These are phyloP conservation scores for Macrobrachium rosenbergii DNA, from an alignment of 1,140 invertebrate species.

Conservation along the genomic window DNA sequence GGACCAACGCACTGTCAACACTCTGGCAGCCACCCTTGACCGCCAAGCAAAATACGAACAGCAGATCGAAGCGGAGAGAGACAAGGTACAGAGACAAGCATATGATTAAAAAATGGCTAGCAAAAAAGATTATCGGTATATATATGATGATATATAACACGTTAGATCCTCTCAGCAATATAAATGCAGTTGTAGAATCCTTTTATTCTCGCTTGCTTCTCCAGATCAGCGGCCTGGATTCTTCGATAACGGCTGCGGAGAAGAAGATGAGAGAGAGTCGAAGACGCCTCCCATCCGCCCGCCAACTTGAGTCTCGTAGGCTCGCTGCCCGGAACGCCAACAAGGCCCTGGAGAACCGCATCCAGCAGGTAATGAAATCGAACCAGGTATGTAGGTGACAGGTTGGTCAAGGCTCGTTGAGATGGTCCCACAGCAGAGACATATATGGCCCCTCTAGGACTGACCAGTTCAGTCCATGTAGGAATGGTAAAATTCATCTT, in stretches of 20 bases:
- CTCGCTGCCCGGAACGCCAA: slow-evolving; percentile 37
- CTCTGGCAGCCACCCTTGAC: slow-evolving; percentile 45
- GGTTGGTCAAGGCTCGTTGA: not conserved
- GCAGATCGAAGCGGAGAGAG: slow-evolving; percentile 43
- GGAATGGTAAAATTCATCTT: not conserved
- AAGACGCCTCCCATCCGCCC: slow-evolving; percentile 34
- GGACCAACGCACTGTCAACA: slow-evolving; percentile 37
- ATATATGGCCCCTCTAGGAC: no score
- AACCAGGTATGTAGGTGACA: not conserved
- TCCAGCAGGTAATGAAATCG: slow-evolving; percentile 38
- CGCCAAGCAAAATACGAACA: slow-evolving; percentile 40
- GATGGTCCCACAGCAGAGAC: not conserved
- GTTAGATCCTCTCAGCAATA: not conserved
- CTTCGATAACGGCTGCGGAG: slow-evolving; percentile 25
- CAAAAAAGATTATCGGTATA: not conserved
- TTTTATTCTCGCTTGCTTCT: not conserved
- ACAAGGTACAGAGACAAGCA: slow-evolving; percentile 29
- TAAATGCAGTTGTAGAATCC: not conserved
- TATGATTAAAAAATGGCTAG: not conserved
- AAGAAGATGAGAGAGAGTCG: slow-evolving; percentile 31
- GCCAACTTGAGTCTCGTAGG: slow-evolving; percentile 41
- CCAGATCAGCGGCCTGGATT: slow-evolving; percentile 37
- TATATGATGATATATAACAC: not conserved
- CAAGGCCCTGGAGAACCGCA: slow-evolving; percentile 51
- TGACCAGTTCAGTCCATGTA: no score